Conservation (phyloP, 2,888 invertebrate genomes). For the Cheilosia variabilis region DNA sequence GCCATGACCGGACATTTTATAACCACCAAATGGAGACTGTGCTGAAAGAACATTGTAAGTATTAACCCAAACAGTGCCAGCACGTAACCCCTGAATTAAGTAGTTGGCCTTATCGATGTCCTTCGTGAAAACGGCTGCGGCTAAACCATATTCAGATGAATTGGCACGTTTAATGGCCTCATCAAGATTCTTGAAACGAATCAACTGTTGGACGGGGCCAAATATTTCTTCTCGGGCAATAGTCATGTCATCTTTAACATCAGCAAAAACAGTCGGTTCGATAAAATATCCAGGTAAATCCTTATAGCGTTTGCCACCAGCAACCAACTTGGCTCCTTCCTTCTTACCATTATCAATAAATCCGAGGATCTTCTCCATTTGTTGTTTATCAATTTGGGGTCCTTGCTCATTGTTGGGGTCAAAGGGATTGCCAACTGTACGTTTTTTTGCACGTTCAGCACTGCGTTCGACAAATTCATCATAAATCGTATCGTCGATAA, state of each 20-base stretch:
- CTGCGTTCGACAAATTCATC: constrained; percentile 94
- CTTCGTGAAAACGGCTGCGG: constrained; percentile 95
- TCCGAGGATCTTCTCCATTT: constrained; percentile 91
- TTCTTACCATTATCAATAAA: constrained; percentile 92
- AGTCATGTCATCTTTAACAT: constrained; percentile 92
- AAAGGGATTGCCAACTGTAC: constrained; percentile 95
- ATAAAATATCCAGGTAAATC: constrained; percentile 91
- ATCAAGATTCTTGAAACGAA: constrained; percentile 93
- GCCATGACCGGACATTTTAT: constrained; percentile 97
- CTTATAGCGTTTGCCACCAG: constrained; percentile 89
- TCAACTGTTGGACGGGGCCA: constrained; percentile 97
- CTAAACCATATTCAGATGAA: constrained; percentile 94
- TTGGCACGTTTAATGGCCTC: constrained; percentile 96
- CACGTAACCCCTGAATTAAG: constrained; percentile 89
- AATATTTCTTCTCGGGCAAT: constrained; percentile 96
- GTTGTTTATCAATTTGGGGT: constrained; percentile 94
- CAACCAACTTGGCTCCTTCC: constrained; percentile 93
- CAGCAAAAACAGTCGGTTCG: constrained; percentile 94
- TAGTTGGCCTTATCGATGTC: constrained; percentile 95
- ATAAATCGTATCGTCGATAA: constrained; percentile 94
- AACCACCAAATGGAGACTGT: constrained; percentile 98
- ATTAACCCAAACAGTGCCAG: constrained; percentile 96
- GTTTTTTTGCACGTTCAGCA: constrained; percentile 90
- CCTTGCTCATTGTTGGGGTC: constrained; percentile 92
- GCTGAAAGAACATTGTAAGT: constrained; percentile 91